Evolutionary conservation across 2,113 vertebrate species (phyloP).

Genomic region (Megalops atlanticus): DNA sequence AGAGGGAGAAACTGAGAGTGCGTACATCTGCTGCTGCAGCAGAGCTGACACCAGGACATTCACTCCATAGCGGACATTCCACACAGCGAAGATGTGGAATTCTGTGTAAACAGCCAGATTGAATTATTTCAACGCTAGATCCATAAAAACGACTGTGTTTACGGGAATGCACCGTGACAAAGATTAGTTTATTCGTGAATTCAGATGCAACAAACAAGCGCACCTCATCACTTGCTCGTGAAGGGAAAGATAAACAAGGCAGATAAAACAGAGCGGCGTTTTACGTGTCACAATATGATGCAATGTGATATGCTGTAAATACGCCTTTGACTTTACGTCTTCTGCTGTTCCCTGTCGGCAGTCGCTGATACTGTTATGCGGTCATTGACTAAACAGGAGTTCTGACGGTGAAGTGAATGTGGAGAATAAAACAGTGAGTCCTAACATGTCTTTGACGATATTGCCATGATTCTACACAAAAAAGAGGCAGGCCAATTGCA

Average conservation of each 20-base stretch:
- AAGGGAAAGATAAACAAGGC: not conserved
- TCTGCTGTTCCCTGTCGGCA: not conserved
- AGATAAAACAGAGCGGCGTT: not conserved
- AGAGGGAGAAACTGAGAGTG: not conserved
- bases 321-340: not conserved
- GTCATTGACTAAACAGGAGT: not conserved
- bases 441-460: too few species aligned
- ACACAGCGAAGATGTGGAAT: constrained; percentile 27
- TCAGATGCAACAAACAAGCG: not conserved
- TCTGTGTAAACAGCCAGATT: constrained; percentile 25
- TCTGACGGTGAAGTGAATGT: not conserved
- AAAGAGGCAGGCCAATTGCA: too few species aligned
- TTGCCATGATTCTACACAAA: too few species aligned
- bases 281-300: not conserved
- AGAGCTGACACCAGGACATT: constrained; percentile 23
- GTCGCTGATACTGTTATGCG: not conserved
- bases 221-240: constrained; percentile 8
- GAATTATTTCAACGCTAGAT: constrained; percentile 8
- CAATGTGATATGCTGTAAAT: not conserved
- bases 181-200: constrained; percentile 15
- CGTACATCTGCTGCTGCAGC: constrained; percentile 17
- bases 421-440: too few species aligned
- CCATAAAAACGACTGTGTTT: not conserved
- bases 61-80: constrained; percentile 38
- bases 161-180: not conserved